Percentiles rank a stretch among this genome's conserved stretches.
Conservation (phyloP, 2,113 vertebrate species). For the Sialia sialis region DNA sequence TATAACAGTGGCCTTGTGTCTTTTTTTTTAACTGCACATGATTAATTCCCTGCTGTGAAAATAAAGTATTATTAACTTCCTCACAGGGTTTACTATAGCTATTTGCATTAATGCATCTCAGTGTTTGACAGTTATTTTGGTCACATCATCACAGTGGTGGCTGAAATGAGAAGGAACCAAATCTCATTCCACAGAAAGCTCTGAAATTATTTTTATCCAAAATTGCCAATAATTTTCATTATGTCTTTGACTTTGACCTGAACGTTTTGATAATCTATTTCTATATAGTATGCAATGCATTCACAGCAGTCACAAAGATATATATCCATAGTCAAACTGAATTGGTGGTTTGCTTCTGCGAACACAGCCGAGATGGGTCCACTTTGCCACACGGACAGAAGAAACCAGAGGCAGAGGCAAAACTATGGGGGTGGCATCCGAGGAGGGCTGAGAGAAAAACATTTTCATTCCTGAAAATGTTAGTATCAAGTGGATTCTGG, state of each 20-base stretch:
- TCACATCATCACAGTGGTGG: not conserved
- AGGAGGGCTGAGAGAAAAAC: not conserved
- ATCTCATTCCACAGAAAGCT: not conserved
- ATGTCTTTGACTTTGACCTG: not conserved
- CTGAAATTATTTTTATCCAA: not conserved
- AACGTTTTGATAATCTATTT: not conserved
- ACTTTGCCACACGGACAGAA: not conserved
- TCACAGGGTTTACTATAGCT: not conserved
- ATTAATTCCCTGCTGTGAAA: not conserved
- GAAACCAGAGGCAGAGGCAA: not conserved
- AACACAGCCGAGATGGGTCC: not conserved
- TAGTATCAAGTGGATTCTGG: not conserved
- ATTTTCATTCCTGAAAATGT: not conserved
- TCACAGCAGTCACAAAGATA: not conserved
- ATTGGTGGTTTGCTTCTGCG: not conserved
- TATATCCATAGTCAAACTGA: not conserved
- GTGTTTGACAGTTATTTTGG: not conserved
- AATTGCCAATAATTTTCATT: not conserved
- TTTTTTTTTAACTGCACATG: not conserved
- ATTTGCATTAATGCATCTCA: not conserved
- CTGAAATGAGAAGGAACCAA: not conserved
- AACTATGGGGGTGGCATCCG: rapidly evolving
- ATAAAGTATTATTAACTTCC: not conserved
- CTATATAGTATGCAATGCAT: not conserved
- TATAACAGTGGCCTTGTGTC: not conserved